Evolutionary conservation across 2,113 vertebrate genomes (phyloP).

Genomic region (Mobula hypostoma): DNA sequence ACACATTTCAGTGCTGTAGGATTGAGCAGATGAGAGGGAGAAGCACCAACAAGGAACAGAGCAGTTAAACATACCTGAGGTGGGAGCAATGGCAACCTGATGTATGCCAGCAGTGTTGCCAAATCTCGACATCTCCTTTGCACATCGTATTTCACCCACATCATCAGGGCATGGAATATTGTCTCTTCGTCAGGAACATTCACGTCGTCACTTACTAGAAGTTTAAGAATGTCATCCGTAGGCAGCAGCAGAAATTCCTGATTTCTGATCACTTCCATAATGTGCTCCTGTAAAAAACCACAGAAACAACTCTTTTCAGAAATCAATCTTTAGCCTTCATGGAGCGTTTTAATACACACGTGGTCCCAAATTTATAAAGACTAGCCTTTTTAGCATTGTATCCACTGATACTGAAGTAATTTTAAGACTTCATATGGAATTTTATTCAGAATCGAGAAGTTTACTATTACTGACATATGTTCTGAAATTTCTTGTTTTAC

Average conservation of each 20-base stretch:
- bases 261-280: conserved; percentile 72
- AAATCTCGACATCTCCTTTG: conserved; percentile 60
- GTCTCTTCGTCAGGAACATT: conserved; percentile 73
- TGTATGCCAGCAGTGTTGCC: conserved; percentile 66
- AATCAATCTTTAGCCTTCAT: not conserved
- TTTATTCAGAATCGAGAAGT: too few species aligned
- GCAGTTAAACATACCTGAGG: conserved; percentile 58
- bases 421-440: too few species aligned
- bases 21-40: not conserved
- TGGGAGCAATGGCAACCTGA: conserved; percentile 64
- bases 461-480: too few species aligned
- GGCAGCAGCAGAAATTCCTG: conserved; percentile 70
- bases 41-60: not conserved
- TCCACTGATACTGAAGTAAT: not conserved
- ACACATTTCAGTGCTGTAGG: not conserved
- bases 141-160: conserved; percentile 68
- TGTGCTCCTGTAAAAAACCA: conserved; percentile 59
- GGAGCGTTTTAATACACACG: not conserved
- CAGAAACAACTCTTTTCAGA: conserved; percentile 24
- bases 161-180: conserved; percentile 70
- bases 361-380: not conserved
- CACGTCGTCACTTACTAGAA: conserved; percentile 68
- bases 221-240: conserved; percentile 64
- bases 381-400: not conserved
- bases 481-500: too few species aligned